Percentiles rank a stretch among this genome's conserved stretches.
These are phyloP conservation scores for Ormia ochracea DNA, from an alignment of 2,888 invertebrate genomes.

Conservation along the genomic window DNA sequence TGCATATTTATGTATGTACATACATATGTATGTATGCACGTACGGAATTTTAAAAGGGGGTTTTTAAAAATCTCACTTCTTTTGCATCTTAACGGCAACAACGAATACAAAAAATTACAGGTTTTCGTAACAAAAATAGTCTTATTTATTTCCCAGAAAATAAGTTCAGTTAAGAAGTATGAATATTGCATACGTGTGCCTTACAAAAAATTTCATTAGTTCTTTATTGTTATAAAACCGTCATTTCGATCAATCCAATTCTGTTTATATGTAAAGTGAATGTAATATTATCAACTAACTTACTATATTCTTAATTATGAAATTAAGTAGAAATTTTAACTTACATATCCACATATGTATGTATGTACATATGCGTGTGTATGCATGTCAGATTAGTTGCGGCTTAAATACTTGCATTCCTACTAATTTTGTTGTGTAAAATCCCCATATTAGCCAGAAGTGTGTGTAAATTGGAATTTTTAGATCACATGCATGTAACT, in stretches of 20 bases:
- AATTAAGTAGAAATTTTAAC: neutral
- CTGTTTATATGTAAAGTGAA: neutral
- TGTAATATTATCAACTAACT: neutral
- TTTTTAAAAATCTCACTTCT: slow-evolving; percentile 7
- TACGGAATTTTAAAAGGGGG: slow-evolving; percentile 2
- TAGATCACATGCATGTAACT: neutral
- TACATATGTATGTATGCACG: neutral
- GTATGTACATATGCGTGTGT: too few species aligned
- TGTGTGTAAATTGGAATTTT: neutral
- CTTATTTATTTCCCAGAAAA: neutral
- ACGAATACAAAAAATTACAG: neutral
- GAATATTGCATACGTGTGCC: neutral
- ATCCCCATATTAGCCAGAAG: neutral
- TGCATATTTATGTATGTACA: too few species aligned
- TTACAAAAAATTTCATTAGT: neutral
- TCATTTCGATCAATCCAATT: neutral
- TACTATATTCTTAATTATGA: neutral
- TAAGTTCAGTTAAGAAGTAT: neutral
- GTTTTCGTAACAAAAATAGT: neutral
- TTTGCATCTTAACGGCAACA: neutral
- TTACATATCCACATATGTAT: neutral
- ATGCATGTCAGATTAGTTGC: too few species aligned
- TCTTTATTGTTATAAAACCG: neutral
- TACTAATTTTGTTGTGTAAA: neutral
- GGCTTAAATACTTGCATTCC: neutral